Evolutionary conservation across 2,113 vertebrate genomes (phyloP).

Genomic region (Myotis brandtii): DNA sequence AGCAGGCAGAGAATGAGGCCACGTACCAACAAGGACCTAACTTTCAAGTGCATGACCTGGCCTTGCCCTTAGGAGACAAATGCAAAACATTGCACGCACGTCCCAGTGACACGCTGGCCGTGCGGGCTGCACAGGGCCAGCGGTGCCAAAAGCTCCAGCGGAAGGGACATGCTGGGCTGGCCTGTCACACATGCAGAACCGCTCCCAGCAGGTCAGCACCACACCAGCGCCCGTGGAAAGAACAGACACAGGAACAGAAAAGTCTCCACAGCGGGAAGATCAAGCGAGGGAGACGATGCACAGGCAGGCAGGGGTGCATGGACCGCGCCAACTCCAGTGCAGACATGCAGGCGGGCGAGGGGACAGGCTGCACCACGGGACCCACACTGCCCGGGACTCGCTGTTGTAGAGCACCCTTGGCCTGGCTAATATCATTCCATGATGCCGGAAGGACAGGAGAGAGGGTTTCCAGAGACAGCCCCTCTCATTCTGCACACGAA

Average conservation of each 20-base stretch:
- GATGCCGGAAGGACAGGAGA: not conserved
- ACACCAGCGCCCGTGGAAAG: not conserved
- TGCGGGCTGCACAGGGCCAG: accelerated
- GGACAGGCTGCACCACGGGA: too few species aligned
- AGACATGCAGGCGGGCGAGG: not conserved
- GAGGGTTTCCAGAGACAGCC: not conserved
- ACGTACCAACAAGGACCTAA: not conserved
- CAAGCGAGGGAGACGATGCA: not conserved
- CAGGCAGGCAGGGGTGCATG: not conserved
- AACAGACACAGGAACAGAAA: not conserved
- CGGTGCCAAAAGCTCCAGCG: not conserved
- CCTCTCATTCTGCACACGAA: not conserved
- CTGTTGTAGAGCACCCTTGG: not conserved
- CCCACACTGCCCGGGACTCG: not conserved
- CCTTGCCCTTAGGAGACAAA: not conserved
- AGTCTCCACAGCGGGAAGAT: not conserved
- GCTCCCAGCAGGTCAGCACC: not conserved
- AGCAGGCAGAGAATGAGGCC: not conserved
- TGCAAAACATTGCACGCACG: not conserved
- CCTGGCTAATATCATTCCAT: not conserved
- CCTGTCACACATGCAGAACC: not conserved
- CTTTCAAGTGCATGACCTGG: not conserved
- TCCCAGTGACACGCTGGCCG: not conserved
- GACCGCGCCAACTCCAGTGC: not conserved
- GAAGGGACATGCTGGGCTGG: not conserved